Percentiles rank a stretch among this genome's conserved stretches.
Evolutionary conservation across 2,888 invertebrate genomes (phyloP).

Genomic region (Spodoptera exigua): DNA sequence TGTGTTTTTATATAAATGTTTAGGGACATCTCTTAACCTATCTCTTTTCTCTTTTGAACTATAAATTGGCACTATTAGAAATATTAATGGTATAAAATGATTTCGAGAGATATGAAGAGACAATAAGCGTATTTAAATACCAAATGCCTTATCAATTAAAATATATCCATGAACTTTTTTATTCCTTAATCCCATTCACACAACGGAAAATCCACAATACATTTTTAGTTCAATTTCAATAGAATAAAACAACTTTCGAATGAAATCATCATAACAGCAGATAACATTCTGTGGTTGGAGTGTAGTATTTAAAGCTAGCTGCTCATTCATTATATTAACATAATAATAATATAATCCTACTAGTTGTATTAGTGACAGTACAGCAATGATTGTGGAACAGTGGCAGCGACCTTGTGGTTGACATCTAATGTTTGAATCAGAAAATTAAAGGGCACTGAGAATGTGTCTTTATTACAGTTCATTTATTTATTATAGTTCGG

Average conservation of each 20-base stretch:
- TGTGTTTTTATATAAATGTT: no score
- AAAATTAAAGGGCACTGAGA: conserved; percentile 17
- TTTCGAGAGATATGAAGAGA: no score
- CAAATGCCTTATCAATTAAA: no score
- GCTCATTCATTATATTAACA: conserved; percentile 36
- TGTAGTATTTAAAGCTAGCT: conserved; percentile 30
- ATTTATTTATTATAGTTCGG: no score
- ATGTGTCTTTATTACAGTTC: not conserved
- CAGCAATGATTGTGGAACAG: conserved; percentile 55
- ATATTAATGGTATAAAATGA: no score
- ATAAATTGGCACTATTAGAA: no score
- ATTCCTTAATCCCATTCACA: no score
- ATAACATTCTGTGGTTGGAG: conserved; percentile 16
- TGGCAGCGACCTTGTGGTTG: conserved; percentile 55
- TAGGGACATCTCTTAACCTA: no score
- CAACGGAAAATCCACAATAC: no score
- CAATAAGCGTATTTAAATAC: no score
- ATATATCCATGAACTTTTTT: no score
- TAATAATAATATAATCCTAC: conserved; percentile 27
- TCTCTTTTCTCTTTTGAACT: no score
- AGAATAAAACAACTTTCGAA: not conserved
- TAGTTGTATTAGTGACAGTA: conserved; percentile 37
- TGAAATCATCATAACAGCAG: conserved; percentile 11
- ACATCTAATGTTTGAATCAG: conserved; percentile 12
- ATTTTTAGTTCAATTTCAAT: not conserved